These are phyloP conservation scores for Erebia epiphron DNA, from an alignment of 2,888 invertebrate genomes.

Conservation along the genomic window DNA sequence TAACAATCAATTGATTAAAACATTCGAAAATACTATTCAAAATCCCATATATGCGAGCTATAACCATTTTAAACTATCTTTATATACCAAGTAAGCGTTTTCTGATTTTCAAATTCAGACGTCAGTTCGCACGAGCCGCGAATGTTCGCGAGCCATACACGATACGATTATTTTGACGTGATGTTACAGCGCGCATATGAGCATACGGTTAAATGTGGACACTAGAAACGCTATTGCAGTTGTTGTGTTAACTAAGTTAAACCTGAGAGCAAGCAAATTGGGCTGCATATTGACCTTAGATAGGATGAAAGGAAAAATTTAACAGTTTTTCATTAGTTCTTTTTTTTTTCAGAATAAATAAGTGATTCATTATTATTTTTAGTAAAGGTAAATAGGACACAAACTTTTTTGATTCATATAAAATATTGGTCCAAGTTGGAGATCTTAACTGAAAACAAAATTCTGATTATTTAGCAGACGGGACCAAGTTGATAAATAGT, in stretches of 20 bases:
- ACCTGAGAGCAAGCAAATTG: not conserved
- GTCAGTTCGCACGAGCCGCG: not conserved
- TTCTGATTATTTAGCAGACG: not conserved
- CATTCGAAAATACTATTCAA: conserved; percentile 22
- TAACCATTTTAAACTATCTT: not conserved
- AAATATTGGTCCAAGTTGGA: not conserved
- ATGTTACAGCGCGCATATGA: not conserved
- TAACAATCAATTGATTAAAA: not conserved
- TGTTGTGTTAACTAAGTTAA: not conserved
- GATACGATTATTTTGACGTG: not conserved
- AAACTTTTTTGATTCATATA: not conserved
- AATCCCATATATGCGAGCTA: not conserved
- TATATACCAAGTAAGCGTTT: not conserved
- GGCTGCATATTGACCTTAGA: not conserved
- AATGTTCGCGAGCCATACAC: not conserved
- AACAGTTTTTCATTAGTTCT: not conserved
- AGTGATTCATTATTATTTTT: too few species aligned
- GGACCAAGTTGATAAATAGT: not conserved
- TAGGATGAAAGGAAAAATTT: not conserved
- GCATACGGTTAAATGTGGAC: not conserved
- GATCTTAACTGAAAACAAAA: not conserved
- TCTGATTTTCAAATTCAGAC: not conserved
- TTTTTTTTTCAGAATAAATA: too few species aligned
- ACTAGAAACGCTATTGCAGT: not conserved
- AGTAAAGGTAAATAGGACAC: not conserved